Conservation (phyloP, 2,113 vertebrate genomes). For the Cyanoliseus patagonus region DNA sequence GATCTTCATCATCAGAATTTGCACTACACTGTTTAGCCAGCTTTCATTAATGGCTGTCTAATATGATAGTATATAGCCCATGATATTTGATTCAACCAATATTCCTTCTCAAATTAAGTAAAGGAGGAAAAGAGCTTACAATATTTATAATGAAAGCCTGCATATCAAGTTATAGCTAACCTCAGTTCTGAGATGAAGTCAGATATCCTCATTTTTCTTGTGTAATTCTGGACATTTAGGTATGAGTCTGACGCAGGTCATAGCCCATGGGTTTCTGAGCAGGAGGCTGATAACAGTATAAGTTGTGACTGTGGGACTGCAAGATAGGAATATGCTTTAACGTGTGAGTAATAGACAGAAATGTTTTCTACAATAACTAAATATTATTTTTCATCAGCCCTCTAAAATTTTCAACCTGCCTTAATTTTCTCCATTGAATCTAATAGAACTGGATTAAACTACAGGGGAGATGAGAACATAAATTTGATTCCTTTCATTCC, state of each 20-base stretch:
- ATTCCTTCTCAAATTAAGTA: not conserved
- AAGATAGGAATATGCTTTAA: slow-evolving; percentile 3
- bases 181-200: not conserved
- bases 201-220: not conserved
- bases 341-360: slow-evolving; percentile 56
- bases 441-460: slow-evolving; percentile 80
- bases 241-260: not conserved
- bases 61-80: not conserved
- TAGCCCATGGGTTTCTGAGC: slow-evolving; percentile 1
- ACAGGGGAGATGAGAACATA: slow-evolving; percentile 79
- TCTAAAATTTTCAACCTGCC: slow-evolving; percentile 70
- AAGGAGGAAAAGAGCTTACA: not conserved
- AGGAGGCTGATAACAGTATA: slow-evolving; percentile 27
- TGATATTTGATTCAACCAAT: not conserved
- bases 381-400: slow-evolving; percentile 75
- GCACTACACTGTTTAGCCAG: not conserved
- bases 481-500: slow-evolving; percentile 81
- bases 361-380: slow-evolving; percentile 64
- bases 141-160: not conserved
- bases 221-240: not conserved
- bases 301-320: slow-evolving; percentile 19
- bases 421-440: slow-evolving; percentile 76
- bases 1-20: not conserved
- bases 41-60: not conserved
- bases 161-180: not conserved